Evolutionary conservation across 2,113 vertebrate species (phyloP).

Genomic region (Spheniscus mendiculus): DNA sequence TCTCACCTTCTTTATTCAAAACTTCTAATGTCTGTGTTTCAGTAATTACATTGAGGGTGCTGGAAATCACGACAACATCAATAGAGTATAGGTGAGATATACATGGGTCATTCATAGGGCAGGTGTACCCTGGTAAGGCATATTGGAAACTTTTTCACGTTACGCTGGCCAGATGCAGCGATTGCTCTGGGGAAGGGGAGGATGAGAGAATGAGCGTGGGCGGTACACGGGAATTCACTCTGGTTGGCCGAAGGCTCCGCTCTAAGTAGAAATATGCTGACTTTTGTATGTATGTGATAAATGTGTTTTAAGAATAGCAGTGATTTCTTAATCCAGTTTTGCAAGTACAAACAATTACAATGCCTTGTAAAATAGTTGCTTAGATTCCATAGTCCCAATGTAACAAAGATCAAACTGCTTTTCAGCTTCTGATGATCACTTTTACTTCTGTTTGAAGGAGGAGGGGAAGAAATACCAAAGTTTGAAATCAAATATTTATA

Average conservation of each 20-base stretch:
- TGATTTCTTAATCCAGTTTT: constrained; percentile 81
- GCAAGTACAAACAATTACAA: constrained; percentile 75
- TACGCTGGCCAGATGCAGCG: neutral
- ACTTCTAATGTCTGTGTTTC: neutral
- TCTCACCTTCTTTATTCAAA: neutral
- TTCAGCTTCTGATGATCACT: neutral
- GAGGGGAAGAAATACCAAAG: neutral
- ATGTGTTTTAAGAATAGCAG: constrained; percentile 72
- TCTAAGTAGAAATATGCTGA: constrained; percentile 69
- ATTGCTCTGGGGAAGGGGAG: constrained; percentile 70
- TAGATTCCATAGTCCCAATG: constrained; percentile 57
- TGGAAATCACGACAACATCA: neutral
- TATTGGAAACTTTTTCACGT: neutral
- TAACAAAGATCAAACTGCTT: constrained; percentile 72
- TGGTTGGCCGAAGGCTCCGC: constrained; percentile 68
- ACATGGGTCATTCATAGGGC: constrained; percentile 2
- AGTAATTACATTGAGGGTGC: neutral
- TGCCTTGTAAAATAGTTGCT: constrained; percentile 66
- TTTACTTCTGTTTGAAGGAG: neutral
- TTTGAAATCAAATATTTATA: neutral
- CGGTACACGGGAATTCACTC: constrained; percentile 39
- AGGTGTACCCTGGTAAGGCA: constrained; percentile 50
- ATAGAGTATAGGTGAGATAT: neutral
- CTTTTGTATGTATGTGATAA: constrained; percentile 69
- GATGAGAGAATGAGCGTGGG: constrained; percentile 59